phyloP scores from a whole-genome alignment of 35 echinoderm and acorn worm species.

The Apostichopus californicus region DNA sequence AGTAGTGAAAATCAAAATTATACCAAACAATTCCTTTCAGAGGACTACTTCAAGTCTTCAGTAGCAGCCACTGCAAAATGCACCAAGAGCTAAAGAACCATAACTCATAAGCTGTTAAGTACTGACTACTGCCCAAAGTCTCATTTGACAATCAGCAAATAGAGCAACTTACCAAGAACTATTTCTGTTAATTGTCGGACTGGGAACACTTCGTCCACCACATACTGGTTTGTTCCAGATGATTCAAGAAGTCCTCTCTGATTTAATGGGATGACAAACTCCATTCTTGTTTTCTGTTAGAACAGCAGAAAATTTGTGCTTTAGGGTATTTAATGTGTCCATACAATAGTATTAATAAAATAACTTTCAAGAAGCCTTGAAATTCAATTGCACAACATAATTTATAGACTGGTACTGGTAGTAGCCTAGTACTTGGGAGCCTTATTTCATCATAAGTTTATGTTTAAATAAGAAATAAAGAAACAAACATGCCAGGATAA shows the following conservation, averaged over 20 bases:
- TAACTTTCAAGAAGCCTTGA: not conserved
- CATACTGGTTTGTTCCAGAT: slow-evolving; percentile 87
- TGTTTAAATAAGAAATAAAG: too few relatives aligned
- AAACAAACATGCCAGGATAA: too few relatives aligned
- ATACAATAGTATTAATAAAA: not conserved
- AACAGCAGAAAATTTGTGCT: not conserved
- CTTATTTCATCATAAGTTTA: too few relatives aligned
- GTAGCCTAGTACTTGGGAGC: too few relatives aligned
- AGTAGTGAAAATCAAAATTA: too few relatives aligned
- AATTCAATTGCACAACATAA: too few relatives aligned
- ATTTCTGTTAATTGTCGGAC: slow-evolving; percentile 75
- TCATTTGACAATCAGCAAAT: not conserved
- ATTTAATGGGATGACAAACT: slow-evolving; percentile 88
- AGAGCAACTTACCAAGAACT: slow-evolving; percentile 65
- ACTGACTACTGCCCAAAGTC: too few relatives aligned
- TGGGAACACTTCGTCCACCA: slow-evolving; percentile 85
- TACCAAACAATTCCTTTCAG: too few relatives aligned
- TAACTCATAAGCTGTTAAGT: too few relatives aligned
- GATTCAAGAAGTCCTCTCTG: slow-evolving; percentile 75
- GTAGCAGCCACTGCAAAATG: too few relatives aligned
- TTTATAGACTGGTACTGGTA: not conserved
- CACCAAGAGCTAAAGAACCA: too few relatives aligned
- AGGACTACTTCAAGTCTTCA: too few relatives aligned
- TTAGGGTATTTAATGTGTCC: not conserved
- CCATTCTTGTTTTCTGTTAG: slow-evolving; percentile 53